Evolutionary conservation across 2,797 vertebrate species (phyloP).

Genomic region (Lacerta agilis): DNA sequence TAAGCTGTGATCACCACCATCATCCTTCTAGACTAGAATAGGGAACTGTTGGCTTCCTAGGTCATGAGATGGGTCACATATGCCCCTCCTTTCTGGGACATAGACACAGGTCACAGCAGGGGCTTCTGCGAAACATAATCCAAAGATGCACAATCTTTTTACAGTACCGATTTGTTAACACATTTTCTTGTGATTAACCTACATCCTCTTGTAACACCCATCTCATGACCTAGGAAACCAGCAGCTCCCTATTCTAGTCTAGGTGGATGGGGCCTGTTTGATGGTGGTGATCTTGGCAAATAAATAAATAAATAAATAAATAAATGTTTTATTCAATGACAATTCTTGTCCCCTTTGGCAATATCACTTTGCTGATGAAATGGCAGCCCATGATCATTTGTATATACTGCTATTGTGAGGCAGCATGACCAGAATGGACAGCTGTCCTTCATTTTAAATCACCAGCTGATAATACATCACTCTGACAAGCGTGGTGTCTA

Average conservation of each 20-base stretch:
- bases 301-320: too few relatives aligned
- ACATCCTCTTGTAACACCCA: too few relatives aligned
- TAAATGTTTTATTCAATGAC: neutral
- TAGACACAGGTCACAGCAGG: neutral
- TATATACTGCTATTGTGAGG: neutral
- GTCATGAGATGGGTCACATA: too few relatives aligned
- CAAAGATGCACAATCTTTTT: neutral
- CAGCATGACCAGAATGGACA: constrained; percentile 7
- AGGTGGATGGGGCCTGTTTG: neutral
- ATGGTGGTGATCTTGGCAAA: neutral
- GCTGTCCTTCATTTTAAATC: constrained; percentile 31
- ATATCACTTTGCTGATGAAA: neutral
- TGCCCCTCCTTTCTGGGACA: neutral
- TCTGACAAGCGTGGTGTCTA: constrained; percentile 12
- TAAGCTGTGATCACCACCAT: neutral
- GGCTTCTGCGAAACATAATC: neutral
- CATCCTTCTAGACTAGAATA: neutral
- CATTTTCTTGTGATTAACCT: too few relatives aligned
- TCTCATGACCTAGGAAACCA: neutral
- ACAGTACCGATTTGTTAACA: neutral
- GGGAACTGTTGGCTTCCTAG: neutral
- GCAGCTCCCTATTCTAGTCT: neutral
- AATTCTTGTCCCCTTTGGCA: neutral
- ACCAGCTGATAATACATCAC: constrained; percentile 19
- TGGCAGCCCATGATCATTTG: neutral